phyloP scores from a whole-genome alignment of 2,113 vertebrate species.

The Austrofundulus limnaeus region DNA sequence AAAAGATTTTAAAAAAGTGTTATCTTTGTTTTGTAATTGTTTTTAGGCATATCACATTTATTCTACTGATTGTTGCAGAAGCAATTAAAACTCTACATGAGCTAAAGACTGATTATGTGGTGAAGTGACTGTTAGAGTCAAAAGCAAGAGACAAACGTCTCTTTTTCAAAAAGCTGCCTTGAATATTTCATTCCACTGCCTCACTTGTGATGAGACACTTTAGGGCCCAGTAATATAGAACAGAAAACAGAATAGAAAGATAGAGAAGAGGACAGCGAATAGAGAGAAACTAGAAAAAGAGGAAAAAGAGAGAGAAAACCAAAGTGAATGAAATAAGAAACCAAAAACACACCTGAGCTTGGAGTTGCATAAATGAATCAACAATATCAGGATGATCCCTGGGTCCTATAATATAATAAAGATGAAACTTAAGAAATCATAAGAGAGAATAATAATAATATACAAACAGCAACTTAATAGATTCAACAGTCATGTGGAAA shows the following conservation, averaged over 20 bases:
- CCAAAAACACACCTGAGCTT: slow-evolving; percentile 99
- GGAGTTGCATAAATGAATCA: slow-evolving; percentile 99
- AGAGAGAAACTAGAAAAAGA: slow-evolving; percentile 59
- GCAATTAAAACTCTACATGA: neutral
- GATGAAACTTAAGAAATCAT: slow-evolving; percentile 99
- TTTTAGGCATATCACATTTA: neutral
- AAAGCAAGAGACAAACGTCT: slow-evolving; percentile 52
- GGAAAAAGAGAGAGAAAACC: slow-evolving; percentile 87
- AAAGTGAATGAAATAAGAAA: slow-evolving; percentile 99
- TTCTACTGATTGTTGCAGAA: neutral
- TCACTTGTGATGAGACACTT: slow-evolving; percentile 58
- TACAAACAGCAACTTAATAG: slow-evolving; percentile 99
- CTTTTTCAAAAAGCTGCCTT: slow-evolving; percentile 61
- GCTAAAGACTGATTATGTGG: slow-evolving; percentile 8
- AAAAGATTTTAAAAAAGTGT: too few relatives aligned
- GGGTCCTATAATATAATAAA: slow-evolving; percentile 99
- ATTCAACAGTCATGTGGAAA: slow-evolving; percentile 99
- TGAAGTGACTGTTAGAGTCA: slow-evolving; percentile 59
- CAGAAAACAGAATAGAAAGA: slow-evolving; percentile 52
- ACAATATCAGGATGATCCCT: slow-evolving; percentile 99
- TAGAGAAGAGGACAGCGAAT: slow-evolving; percentile 59
- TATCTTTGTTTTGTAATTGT: neutral
- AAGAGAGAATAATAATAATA: slow-evolving; percentile 87
- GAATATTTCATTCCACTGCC: slow-evolving; percentile 69
- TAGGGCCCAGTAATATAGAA: slow-evolving; percentile 61